These are phyloP conservation scores for Orthosia cruda DNA, from an alignment of 2,888 invertebrate species.

Conservation along the genomic window DNA sequence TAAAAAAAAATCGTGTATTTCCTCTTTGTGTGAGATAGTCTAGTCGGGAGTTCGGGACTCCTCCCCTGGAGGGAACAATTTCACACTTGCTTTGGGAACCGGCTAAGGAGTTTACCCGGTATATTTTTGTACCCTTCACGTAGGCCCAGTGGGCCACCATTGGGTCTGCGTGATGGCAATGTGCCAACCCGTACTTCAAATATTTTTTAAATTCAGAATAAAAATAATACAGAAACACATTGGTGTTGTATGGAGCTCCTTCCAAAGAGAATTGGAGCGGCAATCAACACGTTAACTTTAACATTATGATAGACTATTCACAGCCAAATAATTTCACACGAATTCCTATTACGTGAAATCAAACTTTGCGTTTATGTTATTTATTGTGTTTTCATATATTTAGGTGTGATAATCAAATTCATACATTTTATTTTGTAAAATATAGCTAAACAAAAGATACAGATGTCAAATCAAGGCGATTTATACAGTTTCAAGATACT, in stretches of 20 bases:
- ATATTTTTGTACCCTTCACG: no score
- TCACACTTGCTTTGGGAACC: constrained; percentile 11
- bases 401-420: no score
- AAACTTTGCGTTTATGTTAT: background rate
- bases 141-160: no score
- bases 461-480: background rate
- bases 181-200: no score
- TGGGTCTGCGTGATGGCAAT: no score
- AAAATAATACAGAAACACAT: background rate
- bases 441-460: no score
- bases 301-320: constrained; percentile 20
- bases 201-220: no score
- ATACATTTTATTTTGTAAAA: no score
- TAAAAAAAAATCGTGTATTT: no score
- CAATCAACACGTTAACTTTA: constrained; percentile 3
- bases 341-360: background rate
- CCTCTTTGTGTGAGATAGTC: constrained; percentile 25
- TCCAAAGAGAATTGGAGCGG: background rate
- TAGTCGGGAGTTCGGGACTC: background rate
- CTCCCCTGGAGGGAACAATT: background rate
- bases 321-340: background rate
- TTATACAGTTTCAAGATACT: no score
- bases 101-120: no score
- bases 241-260: background rate
- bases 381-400: no score